phyloP scores from a whole-genome alignment of 2,113 vertebrate genomes.

The Campylorhamphus procurvoides region DNA sequence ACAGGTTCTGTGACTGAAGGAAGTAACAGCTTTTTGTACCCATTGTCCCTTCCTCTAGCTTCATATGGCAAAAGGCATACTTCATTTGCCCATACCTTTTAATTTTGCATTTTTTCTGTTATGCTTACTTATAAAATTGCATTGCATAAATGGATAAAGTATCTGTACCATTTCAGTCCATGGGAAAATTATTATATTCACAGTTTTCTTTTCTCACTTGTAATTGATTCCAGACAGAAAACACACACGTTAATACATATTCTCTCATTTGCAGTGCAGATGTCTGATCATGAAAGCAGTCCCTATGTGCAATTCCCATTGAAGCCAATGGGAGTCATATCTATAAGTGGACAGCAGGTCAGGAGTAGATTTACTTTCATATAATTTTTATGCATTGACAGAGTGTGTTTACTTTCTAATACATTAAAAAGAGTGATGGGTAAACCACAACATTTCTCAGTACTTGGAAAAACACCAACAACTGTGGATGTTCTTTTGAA shows the following conservation, averaged over 20 bases:
- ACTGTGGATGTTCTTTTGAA: conserved; percentile 37
- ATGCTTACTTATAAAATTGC: background rate
- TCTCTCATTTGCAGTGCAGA: background rate
- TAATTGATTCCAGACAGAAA: conserved; percentile 62
- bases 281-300: background rate
- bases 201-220: conserved; percentile 52
- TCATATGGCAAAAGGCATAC: background rate
- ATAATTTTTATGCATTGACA: background rate
- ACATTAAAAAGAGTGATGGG: background rate
- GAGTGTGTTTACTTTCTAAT: conserved; percentile 32
- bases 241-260: background rate
- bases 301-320: background rate
- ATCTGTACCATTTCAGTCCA: background rate
- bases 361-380: background rate
- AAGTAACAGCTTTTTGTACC: background rate
- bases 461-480: conserved; percentile 36
- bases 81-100: background rate
- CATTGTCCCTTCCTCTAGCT: background rate
- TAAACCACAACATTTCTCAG: conserved; percentile 12
- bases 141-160: background rate
- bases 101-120: background rate
- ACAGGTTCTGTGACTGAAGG: background rate
- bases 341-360: background rate
- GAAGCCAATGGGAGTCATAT: background rate
- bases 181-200: conserved; percentile 40